These are phyloP conservation scores for Beroe forskalii DNA, from an alignment of 37 sponge, comb jelly and placozoan genomes.

Conservation along the genomic window DNA sequence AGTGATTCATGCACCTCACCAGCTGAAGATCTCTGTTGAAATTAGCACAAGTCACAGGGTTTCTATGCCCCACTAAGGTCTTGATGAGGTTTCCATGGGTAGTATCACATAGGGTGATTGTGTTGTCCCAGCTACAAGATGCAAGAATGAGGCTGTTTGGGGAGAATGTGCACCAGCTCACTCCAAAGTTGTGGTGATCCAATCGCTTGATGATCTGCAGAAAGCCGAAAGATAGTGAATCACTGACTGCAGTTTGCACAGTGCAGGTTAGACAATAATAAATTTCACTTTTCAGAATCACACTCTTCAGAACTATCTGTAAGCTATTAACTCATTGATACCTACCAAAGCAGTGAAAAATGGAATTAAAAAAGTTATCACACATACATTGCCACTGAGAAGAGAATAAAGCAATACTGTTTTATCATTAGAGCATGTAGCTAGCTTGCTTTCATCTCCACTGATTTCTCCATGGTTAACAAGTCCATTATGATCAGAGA, in stretches of 20 bases:
- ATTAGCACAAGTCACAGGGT: constrained; percentile 49
- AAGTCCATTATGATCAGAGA: neutral
- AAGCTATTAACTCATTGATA: too few relatives aligned
- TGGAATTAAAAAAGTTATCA: too few relatives aligned
- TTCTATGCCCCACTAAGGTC: constrained; percentile 28
- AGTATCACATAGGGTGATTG: neutral
- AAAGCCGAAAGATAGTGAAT: too few relatives aligned
- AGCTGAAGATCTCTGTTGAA: neutral
- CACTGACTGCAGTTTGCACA: neutral
- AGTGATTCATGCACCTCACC: too few relatives aligned
- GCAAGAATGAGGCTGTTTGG: constrained; percentile 2
- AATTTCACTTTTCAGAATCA: neutral
- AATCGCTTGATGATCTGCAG: neutral
- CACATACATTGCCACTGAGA: constrained; percentile 13
- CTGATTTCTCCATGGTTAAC: constrained; percentile 46
- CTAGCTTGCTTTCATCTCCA: constrained; percentile 11
- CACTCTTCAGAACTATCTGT: neutral
- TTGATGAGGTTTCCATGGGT: neutral
- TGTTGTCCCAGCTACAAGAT: constrained; percentile 54
- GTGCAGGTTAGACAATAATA: neutral
- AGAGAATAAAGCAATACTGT: constrained; percentile 43
- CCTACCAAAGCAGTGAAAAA: too few relatives aligned
- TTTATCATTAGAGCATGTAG: constrained; percentile 58
- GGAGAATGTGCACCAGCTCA: constrained; percentile 38
- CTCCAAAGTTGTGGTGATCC: constrained; percentile 60